Conservation (phyloP, 2,888 invertebrate species). For the Philereme vetulata region DNA sequence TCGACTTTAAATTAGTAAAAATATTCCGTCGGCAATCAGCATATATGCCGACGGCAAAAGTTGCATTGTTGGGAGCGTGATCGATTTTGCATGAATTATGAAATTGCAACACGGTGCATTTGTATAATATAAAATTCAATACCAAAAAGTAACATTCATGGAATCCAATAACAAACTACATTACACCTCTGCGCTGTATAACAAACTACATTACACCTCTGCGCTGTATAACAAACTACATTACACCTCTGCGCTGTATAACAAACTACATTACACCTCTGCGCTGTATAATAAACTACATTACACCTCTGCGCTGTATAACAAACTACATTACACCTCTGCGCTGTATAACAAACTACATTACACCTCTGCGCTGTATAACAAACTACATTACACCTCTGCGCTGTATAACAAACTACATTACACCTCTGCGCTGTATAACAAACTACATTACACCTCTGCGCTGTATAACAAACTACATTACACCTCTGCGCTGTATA, state of each 20-base stretch:
- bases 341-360: too few species aligned
- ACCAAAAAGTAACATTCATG: conserved; percentile 10
- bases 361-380: too few species aligned
- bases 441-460: too few species aligned
- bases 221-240: not conserved
- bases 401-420: too few species aligned
- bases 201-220: not conserved
- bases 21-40: conserved; percentile 28
- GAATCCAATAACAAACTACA: conserved; percentile 9
- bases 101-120: conserved; percentile 29
- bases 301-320: too few species aligned
- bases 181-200: not conserved
- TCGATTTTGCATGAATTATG: conserved; percentile 39
- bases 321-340: too few species aligned
- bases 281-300: too few species aligned
- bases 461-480: too few species aligned
- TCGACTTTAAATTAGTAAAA: conserved; percentile 18
- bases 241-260: not conserved
- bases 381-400: too few species aligned
- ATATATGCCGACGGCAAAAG: conserved; percentile 31
- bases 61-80: conserved; percentile 30
- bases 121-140: conserved; percentile 27
- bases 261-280: not conserved
- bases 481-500: too few species aligned
- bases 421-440: too few species aligned